Conservation (phyloP, 2,797 vertebrate species). For the Anabacerthia variegaticeps region DNA sequence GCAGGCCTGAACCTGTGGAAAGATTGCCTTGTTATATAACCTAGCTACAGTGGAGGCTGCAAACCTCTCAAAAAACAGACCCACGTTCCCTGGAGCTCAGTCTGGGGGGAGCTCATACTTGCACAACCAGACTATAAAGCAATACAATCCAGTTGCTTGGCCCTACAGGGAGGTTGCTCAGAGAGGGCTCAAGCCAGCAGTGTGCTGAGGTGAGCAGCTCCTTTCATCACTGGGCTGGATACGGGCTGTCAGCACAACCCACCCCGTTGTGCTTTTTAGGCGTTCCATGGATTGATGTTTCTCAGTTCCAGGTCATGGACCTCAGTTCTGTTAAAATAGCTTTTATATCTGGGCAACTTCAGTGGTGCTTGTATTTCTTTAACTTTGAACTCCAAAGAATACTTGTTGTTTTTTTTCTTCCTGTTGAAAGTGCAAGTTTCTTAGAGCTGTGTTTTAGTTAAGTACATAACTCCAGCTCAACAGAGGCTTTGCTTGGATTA, state of each 20-base stretch:
- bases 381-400: neutral
- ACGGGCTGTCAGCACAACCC: neutral
- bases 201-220: neutral
- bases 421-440: neutral
- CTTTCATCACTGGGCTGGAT: neutral
- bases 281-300: neutral
- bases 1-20: neutral
- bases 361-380: neutral
- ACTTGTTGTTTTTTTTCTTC: neutral
- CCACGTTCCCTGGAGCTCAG: neutral
- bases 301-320: neutral
- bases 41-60: rapidly evolving
- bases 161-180: neutral
- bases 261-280: neutral
- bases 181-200: neutral
- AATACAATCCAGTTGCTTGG: neutral
- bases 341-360: neutral
- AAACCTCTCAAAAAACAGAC: neutral
- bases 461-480: rapidly evolving
- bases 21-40: neutral
- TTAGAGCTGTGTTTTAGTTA: neutral
- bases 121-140: neutral
- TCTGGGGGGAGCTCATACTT: neutral
- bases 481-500: neutral
- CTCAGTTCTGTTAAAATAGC: neutral